phyloP scores from a whole-genome alignment of 2,113 vertebrate species.

The Mormyrus lacerda region DNA sequence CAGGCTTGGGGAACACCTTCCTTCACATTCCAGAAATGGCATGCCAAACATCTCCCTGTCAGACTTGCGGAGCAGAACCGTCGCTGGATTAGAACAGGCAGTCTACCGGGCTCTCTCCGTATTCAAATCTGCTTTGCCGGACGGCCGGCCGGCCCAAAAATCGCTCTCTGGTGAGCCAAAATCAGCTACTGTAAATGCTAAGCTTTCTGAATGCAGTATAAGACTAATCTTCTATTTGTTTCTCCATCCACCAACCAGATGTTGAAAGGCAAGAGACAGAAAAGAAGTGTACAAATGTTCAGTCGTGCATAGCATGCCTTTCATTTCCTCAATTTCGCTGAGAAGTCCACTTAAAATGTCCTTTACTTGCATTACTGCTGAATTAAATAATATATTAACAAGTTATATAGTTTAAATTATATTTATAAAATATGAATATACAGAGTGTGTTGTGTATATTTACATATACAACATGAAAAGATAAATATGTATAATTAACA shows the following conservation, averaged over 20 bases:
- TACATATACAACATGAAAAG: not conserved
- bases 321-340: not conserved
- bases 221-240: conserved; percentile 9
- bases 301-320: not conserved
- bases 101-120: conserved; percentile 6
- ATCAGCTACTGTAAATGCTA: conserved; percentile 6
- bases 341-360: not conserved
- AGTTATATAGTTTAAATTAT: not conserved
- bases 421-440: not conserved
- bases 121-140: conserved; percentile 17
- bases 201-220: not conserved
- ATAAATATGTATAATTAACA: not conserved
- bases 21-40: not conserved
- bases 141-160: not conserved
- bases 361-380: not conserved
- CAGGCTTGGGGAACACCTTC: not conserved
- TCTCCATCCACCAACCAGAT: conserved; percentile 3
- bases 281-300: not conserved
- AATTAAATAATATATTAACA: not conserved
- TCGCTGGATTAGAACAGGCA: not conserved
- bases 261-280: not conserved
- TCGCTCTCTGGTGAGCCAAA: conserved; percentile 10
- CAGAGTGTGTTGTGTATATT: not conserved
- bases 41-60: not conserved
- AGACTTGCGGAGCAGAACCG: conserved; percentile 19